Evolutionary conservation across 2,888 invertebrate genomes (phyloP), one percentile per base, ranked within the genome.

Genomic region (Chalcis sispes): DNA sequence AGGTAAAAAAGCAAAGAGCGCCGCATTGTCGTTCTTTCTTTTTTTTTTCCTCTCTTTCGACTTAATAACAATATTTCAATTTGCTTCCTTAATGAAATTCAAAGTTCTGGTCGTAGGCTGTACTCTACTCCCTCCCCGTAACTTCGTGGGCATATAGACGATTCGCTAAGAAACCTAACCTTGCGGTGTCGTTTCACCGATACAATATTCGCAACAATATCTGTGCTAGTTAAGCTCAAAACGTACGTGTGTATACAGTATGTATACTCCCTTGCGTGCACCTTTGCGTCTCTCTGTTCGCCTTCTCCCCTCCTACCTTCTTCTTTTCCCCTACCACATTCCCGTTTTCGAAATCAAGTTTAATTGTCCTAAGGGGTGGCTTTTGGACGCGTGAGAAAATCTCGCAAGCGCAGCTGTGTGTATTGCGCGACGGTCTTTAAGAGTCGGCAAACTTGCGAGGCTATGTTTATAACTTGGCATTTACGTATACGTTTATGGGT

Each of bases 341-440:
- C 0, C 25, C 46, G 32, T 42, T 62, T 71, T 36, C 36, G 58
- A 58, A 86, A 86, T 86, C 86, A 85, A 84, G 84, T 84, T 82
- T 85, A 82, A 87, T 87, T 86, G 87, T 86, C 85, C 86, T 82
- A 82, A 83, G 84, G 66, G 66, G 64, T 74, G 73, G 86, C 85
- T 87, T 87, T 85, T 83, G 85, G 84, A 83, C 87, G 84, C 87
- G 87, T 87, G 87, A 87, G 87, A 87, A 87, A 86, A 75, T 75
- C 50, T 54, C 56, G 83, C 81, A 80, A 83, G 80, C 83, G 84
- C 86, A 85, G 86, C 86, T 86, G 86, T 83, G 62, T 54, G 48
- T 46, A 15, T 50, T 40, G 29, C 72, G 4, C 56, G n/a, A 15
- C 8, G 32, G 32, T 70, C 40, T 50, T 58, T 48, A 27, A 69